Conservation (phyloP, 2,113 vertebrate species). For the Thryonomys swinderianus region DNA sequence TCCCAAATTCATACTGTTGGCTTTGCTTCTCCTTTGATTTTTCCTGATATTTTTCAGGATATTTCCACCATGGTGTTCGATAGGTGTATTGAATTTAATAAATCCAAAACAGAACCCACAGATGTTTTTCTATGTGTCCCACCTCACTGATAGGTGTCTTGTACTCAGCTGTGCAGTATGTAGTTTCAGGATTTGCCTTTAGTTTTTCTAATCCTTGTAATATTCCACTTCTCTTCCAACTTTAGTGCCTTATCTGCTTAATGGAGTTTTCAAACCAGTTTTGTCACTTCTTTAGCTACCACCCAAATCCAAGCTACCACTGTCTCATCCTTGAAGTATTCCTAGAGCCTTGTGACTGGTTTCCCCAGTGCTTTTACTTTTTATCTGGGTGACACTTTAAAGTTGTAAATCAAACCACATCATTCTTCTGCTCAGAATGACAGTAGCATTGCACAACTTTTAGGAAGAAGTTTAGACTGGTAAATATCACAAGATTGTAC, state of each 20-base stretch:
- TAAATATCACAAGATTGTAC: not conserved
- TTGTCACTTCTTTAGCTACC: not conserved
- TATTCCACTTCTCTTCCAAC: accelerated
- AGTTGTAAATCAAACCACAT: not conserved
- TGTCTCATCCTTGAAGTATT: not conserved
- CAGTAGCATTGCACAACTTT: not conserved
- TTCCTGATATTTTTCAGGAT: not conserved
- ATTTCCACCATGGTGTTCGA: not conserved
- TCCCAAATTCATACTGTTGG: not conserved
- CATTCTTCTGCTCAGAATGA: not conserved
- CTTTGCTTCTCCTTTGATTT: not conserved
- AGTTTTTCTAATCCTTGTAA: not conserved
- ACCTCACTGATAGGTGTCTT: not conserved
- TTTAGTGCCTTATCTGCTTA: not conserved
- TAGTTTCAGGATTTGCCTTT: not conserved
- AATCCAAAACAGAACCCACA: not conserved
- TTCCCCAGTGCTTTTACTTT: not conserved
- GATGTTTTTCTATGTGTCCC: not conserved
- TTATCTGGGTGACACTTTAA: not conserved
- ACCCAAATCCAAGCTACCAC: not conserved
- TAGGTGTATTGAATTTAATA: not conserved
- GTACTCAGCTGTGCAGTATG: not conserved
- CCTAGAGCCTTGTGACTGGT: not conserved
- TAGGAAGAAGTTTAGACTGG: not conserved
- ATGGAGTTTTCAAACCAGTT: not conserved